phyloP scores from a whole-genome alignment of 2,113 vertebrate genomes.

The Genyomyrus donnyi region DNA sequence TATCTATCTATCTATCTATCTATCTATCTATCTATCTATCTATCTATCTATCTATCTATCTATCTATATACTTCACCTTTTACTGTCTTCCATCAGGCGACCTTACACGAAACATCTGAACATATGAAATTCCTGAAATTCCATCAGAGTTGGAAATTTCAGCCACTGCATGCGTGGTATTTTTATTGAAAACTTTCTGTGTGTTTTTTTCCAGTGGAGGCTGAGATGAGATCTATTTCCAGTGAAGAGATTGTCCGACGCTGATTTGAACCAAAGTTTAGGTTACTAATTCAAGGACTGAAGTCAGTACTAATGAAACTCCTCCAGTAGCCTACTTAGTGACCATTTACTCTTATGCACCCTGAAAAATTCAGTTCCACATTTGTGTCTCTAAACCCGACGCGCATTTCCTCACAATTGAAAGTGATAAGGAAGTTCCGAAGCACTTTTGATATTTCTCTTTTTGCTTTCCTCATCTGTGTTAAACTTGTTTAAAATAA shows the following conservation, averaged over 20 bases:
- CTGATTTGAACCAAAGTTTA: not conserved
- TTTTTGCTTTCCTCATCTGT: not conserved
- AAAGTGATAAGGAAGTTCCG: not conserved
- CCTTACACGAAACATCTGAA: not conserved
- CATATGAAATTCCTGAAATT: not conserved
- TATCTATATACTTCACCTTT: not conserved
- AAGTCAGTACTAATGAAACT: not conserved
- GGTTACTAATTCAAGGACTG: not conserved
- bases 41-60: not conserved
- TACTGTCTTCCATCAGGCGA: not conserved
- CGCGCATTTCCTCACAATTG: not conserved
- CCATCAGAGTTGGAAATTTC: not conserved
- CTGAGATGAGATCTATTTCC: not conserved
- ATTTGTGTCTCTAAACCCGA: not conserved
- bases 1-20: not conserved
- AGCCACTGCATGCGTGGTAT: not conserved
- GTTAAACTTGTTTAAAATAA: not conserved
- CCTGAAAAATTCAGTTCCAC: not conserved
- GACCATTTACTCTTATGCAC: not conserved
- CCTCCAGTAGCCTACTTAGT: not conserved
- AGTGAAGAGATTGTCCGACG: not conserved
- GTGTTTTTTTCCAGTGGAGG: not conserved
- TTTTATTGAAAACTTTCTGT: not conserved
- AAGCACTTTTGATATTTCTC: not conserved
- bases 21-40: not conserved